These are phyloP conservation scores for Halictus rubicundus DNA, from an alignment of 1,140 invertebrate species.

Conservation along the genomic window DNA sequence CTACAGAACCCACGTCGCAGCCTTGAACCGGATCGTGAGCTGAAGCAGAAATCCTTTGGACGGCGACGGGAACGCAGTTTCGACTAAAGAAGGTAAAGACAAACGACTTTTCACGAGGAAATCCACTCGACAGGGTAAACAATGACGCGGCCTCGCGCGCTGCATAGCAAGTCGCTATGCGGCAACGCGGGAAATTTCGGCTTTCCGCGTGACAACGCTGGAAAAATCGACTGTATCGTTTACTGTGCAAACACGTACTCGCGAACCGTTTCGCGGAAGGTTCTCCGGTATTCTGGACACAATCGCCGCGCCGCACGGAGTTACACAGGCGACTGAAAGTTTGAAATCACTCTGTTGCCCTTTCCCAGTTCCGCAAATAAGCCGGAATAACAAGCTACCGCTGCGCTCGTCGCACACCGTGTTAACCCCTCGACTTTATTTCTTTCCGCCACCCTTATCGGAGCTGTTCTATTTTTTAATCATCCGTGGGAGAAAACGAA, in stretches of 20 bases:
- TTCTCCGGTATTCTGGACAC: background rate
- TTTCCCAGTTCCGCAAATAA: background rate
- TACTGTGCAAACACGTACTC: background rate
- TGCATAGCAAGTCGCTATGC: conserved; percentile 29
- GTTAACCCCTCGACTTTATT: no score
- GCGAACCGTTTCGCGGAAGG: background rate
- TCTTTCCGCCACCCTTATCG: no score
- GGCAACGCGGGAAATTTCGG: background rate
- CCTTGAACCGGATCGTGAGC: conserved; percentile 8
- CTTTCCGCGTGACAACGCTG: background rate
- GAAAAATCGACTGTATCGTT: background rate
- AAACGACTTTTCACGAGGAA: conserved; percentile 33
- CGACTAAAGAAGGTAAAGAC: background rate
- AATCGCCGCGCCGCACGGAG: background rate
- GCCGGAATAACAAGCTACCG: background rate
- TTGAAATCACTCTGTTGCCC: background rate
- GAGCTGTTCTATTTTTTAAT: no score
- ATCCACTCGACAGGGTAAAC: conserved; percentile 43
- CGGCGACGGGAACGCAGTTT: background rate
- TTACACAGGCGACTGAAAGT: background rate
- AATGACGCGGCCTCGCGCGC: conserved; percentile 26
- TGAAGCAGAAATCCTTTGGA: background rate
- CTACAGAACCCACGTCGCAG: no score
- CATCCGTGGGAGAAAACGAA: no score
- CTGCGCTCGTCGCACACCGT: no score